These are phyloP conservation scores for Edolisoma coerulescens DNA, from an alignment of 2,113 vertebrate genomes.

Conservation along the genomic window DNA sequence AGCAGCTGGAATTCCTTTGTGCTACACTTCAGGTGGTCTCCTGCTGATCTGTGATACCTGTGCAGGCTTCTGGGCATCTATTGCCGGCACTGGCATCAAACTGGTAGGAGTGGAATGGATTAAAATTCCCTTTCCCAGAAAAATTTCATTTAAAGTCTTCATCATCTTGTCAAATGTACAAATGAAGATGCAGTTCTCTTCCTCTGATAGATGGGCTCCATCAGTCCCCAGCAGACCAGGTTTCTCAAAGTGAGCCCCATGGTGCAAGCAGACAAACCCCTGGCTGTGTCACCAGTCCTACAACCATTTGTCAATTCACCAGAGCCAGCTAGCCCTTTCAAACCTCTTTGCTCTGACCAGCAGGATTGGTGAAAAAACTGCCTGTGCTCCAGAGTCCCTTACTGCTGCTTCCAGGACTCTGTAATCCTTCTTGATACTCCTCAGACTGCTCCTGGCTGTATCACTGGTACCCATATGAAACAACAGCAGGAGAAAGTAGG, in stretches of 20 bases:
- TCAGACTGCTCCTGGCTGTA: neutral
- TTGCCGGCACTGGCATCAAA: neutral
- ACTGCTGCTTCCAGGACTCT: neutral
- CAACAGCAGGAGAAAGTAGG: accelerated
- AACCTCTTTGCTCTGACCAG: neutral
- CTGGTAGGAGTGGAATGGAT: neutral
- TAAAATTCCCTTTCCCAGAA: neutral
- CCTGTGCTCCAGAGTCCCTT: neutral
- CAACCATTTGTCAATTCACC: neutral
- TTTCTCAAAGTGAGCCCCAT: neutral
- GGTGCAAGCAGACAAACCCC: neutral
- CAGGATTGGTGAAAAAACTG: neutral
- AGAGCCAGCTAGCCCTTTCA: neutral
- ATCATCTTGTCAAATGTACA: neutral
- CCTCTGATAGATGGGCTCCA: neutral
- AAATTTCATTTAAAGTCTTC: neutral
- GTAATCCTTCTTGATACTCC: neutral
- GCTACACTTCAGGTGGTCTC: neutral
- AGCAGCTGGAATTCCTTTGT: neutral
- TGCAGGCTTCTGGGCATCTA: neutral
- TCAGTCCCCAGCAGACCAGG: neutral
- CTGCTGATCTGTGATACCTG: neutral
- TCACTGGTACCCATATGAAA: neutral
- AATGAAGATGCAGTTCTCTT: neutral
- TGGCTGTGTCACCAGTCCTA: neutral